Percentiles rank a stretch among this genome's conserved stretches.
phyloP scores from a whole-genome alignment of 2,797 vertebrate genomes.

The Mionectes olivaceus region DNA sequence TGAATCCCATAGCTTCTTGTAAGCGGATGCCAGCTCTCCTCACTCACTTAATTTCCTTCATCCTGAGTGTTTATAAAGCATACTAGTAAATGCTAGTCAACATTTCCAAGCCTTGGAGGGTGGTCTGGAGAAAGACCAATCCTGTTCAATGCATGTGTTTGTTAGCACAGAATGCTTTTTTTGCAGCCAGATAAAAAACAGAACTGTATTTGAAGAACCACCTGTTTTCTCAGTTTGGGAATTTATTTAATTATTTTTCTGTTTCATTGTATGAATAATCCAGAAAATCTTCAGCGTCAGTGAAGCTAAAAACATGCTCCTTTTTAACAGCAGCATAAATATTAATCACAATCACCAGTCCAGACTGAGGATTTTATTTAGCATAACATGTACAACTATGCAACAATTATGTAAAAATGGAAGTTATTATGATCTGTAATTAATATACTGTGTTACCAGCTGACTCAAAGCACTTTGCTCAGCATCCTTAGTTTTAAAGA shows the following conservation, averaged over 20 bases:
- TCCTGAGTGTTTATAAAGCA: slow-evolving; percentile 42
- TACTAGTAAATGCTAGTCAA: slow-evolving; percentile 33
- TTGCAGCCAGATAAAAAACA: slow-evolving; percentile 47
- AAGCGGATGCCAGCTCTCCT: slow-evolving; percentile 14
- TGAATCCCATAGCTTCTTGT: slow-evolving; percentile 51
- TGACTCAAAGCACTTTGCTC: slow-evolving; percentile 24
- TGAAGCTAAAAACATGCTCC: slow-evolving; percentile 48
- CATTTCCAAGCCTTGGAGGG: slow-evolving; percentile 60
- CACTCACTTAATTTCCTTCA: slow-evolving; percentile 39
- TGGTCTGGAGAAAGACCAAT: slow-evolving; percentile 64
- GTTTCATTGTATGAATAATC: slow-evolving; percentile 43
- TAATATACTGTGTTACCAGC: slow-evolving; percentile 39
- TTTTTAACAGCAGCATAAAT: slow-evolving; percentile 68
- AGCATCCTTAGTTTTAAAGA: slow-evolving; percentile 35
- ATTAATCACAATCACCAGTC: slow-evolving; percentile 66
- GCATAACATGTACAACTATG: slow-evolving; percentile 43
- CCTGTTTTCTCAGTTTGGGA: neutral
- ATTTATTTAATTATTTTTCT: neutral
- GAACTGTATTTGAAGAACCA: slow-evolving; percentile 61
- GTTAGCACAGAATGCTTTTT: slow-evolving; percentile 51
- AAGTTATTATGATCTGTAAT: slow-evolving; percentile 50
- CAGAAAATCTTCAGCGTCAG: slow-evolving; percentile 42
- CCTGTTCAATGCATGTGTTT: neutral
- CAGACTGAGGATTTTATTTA: slow-evolving; percentile 59
- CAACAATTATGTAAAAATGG: slow-evolving; percentile 52